These are phyloP conservation scores for Rhinatrema bivittatum DNA, from an alignment of 2,797 vertebrate genomes.

Conservation along the genomic window DNA sequence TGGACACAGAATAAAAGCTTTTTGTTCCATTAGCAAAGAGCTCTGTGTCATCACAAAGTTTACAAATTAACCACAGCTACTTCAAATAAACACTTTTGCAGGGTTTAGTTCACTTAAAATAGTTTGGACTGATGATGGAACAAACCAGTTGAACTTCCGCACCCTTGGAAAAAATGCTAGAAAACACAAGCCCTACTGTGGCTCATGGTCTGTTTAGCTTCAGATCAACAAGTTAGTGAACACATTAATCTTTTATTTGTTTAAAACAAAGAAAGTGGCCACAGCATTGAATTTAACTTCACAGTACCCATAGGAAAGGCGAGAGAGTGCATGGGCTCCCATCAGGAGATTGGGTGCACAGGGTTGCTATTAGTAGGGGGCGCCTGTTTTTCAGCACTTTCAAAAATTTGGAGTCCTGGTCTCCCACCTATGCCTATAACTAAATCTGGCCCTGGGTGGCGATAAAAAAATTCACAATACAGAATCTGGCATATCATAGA, in stretches of 20 bases:
- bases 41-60: constrained; percentile 20
- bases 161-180: constrained; percentile 8
- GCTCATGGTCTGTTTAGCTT: constrained; percentile 32
- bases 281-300: no score
- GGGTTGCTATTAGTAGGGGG: no score
- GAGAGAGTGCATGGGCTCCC: no score
- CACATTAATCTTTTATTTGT: constrained; percentile 43
- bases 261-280: constrained; percentile 34
- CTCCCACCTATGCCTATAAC: no score
- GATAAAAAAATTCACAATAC: constrained; percentile 29
- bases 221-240: constrained; percentile 34
- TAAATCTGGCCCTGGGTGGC: no score
- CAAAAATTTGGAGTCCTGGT: no score
- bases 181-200: constrained; percentile 30
- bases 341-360: no score
- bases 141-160: constrained; percentile 20
- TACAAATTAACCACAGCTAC: constrained; percentile 28
- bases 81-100: constrained; percentile 41
- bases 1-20: constrained; percentile 30
- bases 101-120: constrained; percentile 23
- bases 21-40: constrained; percentile 32
- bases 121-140: constrained; percentile 29
- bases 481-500: constrained; percentile 13
- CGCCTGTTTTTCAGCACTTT: no score
- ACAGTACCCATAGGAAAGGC: no score